Conservation (phyloP, 2,888 invertebrate species). For the Oscheius sp. region DNA sequence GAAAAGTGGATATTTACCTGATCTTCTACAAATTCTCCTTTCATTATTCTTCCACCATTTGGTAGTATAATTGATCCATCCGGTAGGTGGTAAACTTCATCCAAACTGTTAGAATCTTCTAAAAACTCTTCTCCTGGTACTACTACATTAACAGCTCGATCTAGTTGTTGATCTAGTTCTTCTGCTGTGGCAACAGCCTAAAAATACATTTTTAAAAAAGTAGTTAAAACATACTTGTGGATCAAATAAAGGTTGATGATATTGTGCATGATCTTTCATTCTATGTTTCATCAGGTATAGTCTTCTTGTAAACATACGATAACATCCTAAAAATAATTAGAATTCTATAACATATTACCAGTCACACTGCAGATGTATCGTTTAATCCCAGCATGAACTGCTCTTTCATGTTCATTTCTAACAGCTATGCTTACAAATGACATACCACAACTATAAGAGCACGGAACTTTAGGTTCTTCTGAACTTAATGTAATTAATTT, state of each 20-base stretch:
- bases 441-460: slow-evolving; percentile 52
- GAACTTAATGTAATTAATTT: background rate
- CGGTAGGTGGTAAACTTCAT: background rate
- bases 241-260: slow-evolving; percentile 31
- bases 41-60: background rate
- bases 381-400: slow-evolving; percentile 54
- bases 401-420: slow-evolving; percentile 59
- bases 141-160: background rate
- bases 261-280: slow-evolving; percentile 27
- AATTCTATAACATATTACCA: slow-evolving; percentile 3
- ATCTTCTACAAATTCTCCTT: slow-evolving; percentile 16
- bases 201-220: background rate
- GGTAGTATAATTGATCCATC: slow-evolving; percentile 4
- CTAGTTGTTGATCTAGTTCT: slow-evolving; percentile 8
- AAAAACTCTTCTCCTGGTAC: background rate
- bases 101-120: background rate
- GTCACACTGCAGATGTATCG: slow-evolving; percentile 38
- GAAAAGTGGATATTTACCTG: no score
- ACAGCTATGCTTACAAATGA: slow-evolving; percentile 47
- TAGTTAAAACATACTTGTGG: slow-evolving; percentile 18
- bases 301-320: slow-evolving; percentile 35
- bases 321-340: slow-evolving; percentile 17
- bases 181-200: slow-evolving; percentile 10
- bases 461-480: slow-evolving; percentile 48
- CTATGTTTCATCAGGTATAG: slow-evolving; percentile 37